Base-by-base conservation (phyloP, 2,888 invertebrate genomes). In the Salticus scenicus region DNA sequence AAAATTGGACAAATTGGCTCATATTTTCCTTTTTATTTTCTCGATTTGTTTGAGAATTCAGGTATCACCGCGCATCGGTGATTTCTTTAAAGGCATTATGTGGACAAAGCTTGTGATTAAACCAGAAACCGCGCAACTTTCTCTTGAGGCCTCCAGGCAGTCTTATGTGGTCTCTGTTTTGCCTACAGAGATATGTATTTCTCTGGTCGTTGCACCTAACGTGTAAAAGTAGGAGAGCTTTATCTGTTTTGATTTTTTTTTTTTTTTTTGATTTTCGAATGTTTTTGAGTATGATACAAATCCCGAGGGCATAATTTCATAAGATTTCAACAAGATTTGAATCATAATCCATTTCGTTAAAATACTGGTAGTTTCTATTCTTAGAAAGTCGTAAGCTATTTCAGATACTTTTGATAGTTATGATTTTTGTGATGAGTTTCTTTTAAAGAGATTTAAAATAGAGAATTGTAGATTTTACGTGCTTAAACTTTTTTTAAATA, bases 171-270 rank as follows among this genome's bases (percentile, higher is more conserved):
- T 57, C 57, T 17, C 24, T 24, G 24, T 12, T 24, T 24, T 17
- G 37, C 37, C 10, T 37, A 37, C 37, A 10, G 57, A 57, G 47
- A 17, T 24, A 57, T n/a, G n/a, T n/a, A n/a, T n/a, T 57, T 57
- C 24, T 24, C 57, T 57, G 57, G 57, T 57, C 57, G 57, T 57
- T 57, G 57, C 57, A 57, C 57, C 57, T 57, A 57, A 57, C 57
- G 57, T 57, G 42, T 47, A 8, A 17, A 2, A 2, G 4, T 24
- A 57, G 1, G 57, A 20, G 4, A 24, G 24, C 2, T 37, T 57
- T 57, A 57, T 57, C 57, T 57, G 10, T 17, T 17, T 57, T 24
- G 57, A 20, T 24, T 24, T 57, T 24, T 20, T 57, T n/a, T n/a
- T n/a, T 24, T 24, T 57, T 20, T 57, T 57, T 57, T 5, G 57